Percentiles rank a stretch among this genome's conserved stretches.
Evolutionary conservation across 1,140 invertebrate species (phyloP).

Genomic region (Hormaphis cornu): DNA sequence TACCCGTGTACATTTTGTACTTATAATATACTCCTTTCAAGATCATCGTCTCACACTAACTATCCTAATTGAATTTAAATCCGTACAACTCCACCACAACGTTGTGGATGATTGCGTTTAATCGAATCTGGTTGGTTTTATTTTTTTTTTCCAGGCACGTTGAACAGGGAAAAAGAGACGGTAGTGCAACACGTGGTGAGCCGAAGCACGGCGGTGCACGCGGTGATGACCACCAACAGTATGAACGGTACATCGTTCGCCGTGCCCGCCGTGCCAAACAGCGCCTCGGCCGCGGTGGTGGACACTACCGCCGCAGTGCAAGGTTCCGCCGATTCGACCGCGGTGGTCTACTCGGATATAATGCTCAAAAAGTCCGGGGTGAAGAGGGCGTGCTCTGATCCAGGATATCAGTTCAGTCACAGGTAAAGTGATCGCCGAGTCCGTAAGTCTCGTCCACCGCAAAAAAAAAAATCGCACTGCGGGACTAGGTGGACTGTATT

Average conservation of each 20-base stretch:
- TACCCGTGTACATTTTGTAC: no score
- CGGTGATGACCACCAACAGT: constrained; percentile 5
- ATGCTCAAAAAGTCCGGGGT: constrained; percentile 30
- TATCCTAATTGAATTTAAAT: no score
- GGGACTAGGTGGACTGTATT: no score
- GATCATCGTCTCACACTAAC: no score
- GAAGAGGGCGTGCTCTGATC: constrained; percentile 37
- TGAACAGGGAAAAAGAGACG: not conserved
- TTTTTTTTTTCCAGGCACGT: not conserved
- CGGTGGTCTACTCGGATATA: constrained; percentile 4
- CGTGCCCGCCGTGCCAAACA: not conserved
- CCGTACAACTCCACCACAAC: no score
- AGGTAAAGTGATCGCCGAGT: not conserved
- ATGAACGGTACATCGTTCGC: constrained; percentile 12
- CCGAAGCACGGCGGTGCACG: constrained; percentile 17
- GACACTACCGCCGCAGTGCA: not conserved
- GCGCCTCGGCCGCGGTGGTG: not conserved
- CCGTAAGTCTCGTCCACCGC: no score
- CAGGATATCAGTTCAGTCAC: constrained; percentile 34
- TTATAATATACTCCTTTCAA: no score
- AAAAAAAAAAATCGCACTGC: no score
- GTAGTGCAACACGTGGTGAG: constrained; percentile 9
- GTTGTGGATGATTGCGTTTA: no score
- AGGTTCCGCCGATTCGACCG: constrained; percentile 17
- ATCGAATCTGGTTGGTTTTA: not conserved